A percentile compares a stretch with the other conserved stretches of the same genome.
Evolutionary conservation across 2,113 vertebrate species (phyloP).

Genomic region (Malurus elegans): DNA sequence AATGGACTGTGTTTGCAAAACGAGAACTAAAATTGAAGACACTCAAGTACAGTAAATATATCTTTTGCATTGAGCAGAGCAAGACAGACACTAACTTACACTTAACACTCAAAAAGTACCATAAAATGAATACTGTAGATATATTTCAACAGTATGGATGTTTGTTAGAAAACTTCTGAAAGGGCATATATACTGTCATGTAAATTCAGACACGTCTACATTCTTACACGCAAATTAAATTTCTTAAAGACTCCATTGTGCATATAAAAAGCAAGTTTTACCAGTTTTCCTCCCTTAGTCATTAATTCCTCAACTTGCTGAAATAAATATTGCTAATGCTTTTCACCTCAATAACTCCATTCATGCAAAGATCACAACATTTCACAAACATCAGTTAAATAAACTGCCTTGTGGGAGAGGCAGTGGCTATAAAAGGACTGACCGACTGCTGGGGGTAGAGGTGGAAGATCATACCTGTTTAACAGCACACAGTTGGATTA

Average conservation of each 20-base stretch:
- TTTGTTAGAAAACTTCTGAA: neutral
- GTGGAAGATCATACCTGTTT: neutral
- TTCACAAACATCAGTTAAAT: slow-evolving; percentile 25
- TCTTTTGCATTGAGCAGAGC: neutral
- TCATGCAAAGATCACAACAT: slow-evolving; percentile 9
- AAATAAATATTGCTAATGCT: slow-evolving; percentile 41
- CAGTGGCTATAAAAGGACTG: neutral
- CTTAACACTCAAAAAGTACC: neutral
- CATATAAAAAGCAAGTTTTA: neutral
- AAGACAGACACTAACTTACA: neutral
- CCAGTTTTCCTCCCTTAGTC: slow-evolving; percentile 8
- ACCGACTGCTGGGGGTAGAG: neutral
- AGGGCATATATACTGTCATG: neutral
- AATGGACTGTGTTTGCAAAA: slow-evolving; percentile 44
- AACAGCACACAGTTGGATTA: neutral
- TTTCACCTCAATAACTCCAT: slow-evolving; percentile 31
- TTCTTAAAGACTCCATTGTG: neutral
- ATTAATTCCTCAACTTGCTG: neutral
- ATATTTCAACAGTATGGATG: neutral
- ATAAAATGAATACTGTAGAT: neutral
- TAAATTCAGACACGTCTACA: neutral
- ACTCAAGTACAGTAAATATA: slow-evolving; percentile 15
- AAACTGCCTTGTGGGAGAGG: slow-evolving; percentile 15
- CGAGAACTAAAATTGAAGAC: neutral
- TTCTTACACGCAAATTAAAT: neutral